These are phyloP conservation scores for Zygothrica quintamaculata DNA, from an alignment of 2,888 invertebrate species.

Conservation along the genomic window DNA sequence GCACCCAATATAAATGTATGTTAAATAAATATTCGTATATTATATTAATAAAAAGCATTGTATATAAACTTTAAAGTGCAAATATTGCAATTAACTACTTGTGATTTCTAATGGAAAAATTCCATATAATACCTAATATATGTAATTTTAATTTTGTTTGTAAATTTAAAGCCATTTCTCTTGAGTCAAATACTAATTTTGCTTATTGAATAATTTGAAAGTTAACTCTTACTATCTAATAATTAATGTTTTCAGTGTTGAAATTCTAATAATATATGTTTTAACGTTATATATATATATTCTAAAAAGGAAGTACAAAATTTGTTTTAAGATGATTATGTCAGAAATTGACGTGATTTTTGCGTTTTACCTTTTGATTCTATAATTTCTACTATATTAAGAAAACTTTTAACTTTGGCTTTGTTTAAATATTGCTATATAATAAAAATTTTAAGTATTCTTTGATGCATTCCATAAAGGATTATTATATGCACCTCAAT, in stretches of 20 bases:
- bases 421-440: conserved; percentile 67
- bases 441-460: conserved; percentile 48
- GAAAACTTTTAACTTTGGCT: conserved; percentile 77
- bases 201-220: conserved; percentile 41
- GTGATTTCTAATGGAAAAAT: conserved; percentile 46
- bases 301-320: conserved; percentile 70
- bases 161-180: conserved; percentile 68
- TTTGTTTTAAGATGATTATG: conserved; percentile 64
- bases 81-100: conserved; percentile 55
- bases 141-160: conserved; percentile 53
- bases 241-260: no score
- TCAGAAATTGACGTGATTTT: conserved; percentile 61
- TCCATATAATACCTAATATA: conserved; percentile 51
- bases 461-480: conserved; percentile 66
- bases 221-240: conserved; percentile 7
- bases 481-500: conserved; percentile 38
- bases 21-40: conserved; percentile 26
- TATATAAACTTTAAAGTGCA: conserved; percentile 50
- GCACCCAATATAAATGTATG: no score
- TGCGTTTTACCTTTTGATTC: conserved; percentile 16
- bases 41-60: conserved; percentile 25
- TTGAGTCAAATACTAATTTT: conserved; percentile 53
- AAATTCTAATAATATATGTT: conserved; percentile 43
- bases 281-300: conserved; percentile 41
- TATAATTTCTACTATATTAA: conserved; percentile 40